A percentile compares a stretch with the other conserved stretches of the same genome.
These are phyloP conservation scores for Norana najaformis DNA, from an alignment of 2,888 invertebrate genomes.

Conservation along the genomic window DNA sequence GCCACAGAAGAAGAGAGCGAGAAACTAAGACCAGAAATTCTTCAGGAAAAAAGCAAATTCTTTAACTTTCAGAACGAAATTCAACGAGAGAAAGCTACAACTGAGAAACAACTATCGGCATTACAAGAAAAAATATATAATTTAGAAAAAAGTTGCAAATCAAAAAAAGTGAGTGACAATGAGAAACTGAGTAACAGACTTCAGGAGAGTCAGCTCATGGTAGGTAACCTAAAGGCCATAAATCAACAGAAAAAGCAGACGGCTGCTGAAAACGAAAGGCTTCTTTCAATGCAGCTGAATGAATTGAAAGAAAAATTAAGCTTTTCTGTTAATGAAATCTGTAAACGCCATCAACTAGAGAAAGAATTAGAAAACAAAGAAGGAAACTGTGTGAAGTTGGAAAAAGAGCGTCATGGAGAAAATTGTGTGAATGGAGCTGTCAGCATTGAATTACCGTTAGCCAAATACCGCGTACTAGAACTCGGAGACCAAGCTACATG, in stretches of 20 bases:
- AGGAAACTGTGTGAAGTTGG: neutral
- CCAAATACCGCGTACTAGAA: neutral
- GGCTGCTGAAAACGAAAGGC: neutral
- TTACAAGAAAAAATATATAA: constrained; percentile 1
- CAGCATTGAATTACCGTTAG: neutral
- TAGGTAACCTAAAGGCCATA: neutral
- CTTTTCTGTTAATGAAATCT: neutral
- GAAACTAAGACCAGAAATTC: neutral
- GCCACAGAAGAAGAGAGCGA: neutral
- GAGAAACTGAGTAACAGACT: neutral
- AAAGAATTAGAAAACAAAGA: neutral
- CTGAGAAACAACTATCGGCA: neutral
- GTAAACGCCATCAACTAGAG: neutral
- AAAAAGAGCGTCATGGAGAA: neutral
- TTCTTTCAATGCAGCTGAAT: neutral
- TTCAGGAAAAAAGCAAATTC: neutral
- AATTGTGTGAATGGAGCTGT: neutral
- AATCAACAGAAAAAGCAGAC: neutral
- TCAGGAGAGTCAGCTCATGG: neutral
- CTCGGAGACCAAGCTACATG: neutral
- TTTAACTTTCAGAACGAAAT: neutral
- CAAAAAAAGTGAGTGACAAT: neutral
- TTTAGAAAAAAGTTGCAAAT: neutral
- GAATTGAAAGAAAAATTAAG: neutral
- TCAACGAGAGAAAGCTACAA: neutral